Evolutionary conservation across 2,888 invertebrate species (phyloP).

Genomic region (Palloptera scutellata): DNA sequence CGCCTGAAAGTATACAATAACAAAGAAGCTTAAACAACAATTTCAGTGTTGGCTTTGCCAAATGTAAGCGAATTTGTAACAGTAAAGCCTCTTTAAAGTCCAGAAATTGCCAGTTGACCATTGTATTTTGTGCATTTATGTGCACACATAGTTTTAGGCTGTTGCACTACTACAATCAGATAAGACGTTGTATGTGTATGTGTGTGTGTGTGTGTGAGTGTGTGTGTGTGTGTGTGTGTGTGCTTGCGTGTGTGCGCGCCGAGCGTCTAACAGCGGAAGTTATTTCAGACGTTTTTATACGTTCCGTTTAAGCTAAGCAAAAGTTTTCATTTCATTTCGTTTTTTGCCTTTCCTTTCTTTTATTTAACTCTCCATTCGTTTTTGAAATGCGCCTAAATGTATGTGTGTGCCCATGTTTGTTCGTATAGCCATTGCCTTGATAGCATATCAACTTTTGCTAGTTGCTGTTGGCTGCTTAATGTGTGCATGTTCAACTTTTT

Average conservation of each 20-base stretch:
- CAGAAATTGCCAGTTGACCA: no score
- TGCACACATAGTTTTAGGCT: no score
- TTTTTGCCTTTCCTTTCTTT: neutral
- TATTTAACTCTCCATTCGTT: neutral
- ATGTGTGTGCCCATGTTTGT: constrained; percentile 1
- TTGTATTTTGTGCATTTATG: no score
- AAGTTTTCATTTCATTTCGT: constrained; percentile 16
- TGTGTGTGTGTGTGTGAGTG: no score
- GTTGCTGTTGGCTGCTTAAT: no score
- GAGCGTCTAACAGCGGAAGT: constrained; percentile 49
- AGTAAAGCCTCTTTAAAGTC: no score
- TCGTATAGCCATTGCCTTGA: constrained; percentile 21
- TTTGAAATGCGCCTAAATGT: neutral
- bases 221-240: neutral
- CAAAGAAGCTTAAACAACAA: no score
- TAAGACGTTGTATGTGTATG: no score
- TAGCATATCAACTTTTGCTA: neutral
- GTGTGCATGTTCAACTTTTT: constrained; percentile 31
- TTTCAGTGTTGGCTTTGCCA: no score
- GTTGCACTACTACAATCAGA: neutral
- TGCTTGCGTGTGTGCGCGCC: neutral
- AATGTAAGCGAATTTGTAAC: no score
- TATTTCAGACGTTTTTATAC: constrained; percentile 51
- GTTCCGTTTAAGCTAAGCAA: constrained; percentile 32
- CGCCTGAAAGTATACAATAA: no score